phyloP scores from a whole-genome alignment of 2,888 invertebrate genomes.

The Lamellibrachia columna region DNA sequence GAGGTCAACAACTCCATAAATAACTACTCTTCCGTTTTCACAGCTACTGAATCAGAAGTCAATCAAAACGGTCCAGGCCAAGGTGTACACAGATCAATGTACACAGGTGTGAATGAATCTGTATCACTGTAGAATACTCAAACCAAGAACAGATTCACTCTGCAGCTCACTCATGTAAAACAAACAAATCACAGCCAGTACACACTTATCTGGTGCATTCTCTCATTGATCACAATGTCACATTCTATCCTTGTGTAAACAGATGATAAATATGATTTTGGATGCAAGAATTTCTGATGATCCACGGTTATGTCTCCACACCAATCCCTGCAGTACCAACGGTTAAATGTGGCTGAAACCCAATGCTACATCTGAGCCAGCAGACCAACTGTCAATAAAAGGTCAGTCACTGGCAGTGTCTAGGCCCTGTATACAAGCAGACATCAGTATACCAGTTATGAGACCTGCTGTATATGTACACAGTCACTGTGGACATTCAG shows the following conservation, averaged over 20 bases:
- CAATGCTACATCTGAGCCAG: not conserved
- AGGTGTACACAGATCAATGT: not conserved
- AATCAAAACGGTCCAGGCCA: not conserved
- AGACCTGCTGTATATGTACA: not conserved
- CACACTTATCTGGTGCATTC: not conserved
- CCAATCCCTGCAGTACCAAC: not conserved
- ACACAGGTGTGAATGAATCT: not conserved
- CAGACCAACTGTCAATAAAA: not conserved
- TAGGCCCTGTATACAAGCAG: not conserved
- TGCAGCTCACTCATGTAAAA: not conserved
- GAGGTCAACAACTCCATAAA: not conserved
- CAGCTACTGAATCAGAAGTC: not conserved
- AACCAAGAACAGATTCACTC: not conserved
- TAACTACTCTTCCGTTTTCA: not conserved
- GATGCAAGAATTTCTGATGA: not conserved
- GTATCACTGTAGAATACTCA: not conserved
- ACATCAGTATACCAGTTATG: not conserved
- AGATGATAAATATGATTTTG: constrained; percentile 8
- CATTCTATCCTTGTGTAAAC: not conserved
- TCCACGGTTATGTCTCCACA: not conserved
- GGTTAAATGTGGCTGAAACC: not conserved
- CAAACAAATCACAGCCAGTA: not conserved
- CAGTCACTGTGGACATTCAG: not conserved
- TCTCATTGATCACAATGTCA: not conserved
- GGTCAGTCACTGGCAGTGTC: not conserved